phyloP scores from a whole-genome alignment of 2,888 invertebrate genomes.

The Drosophila algonquin region DNA sequence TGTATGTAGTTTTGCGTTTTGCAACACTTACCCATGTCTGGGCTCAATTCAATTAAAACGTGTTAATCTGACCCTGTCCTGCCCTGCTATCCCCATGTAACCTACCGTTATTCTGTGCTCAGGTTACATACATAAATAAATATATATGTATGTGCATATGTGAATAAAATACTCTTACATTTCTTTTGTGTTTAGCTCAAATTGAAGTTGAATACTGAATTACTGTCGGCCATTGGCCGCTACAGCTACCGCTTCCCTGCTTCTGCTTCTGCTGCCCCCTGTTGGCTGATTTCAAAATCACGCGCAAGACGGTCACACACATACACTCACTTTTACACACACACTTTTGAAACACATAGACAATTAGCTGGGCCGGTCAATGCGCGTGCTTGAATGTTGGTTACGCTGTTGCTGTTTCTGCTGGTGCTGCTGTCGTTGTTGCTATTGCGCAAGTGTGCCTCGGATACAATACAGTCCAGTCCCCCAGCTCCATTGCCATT shows the following conservation, averaged over 20 bases:
- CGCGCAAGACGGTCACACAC: slow-evolving; percentile 26
- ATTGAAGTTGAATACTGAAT: slow-evolving; percentile 47
- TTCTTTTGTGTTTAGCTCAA: slow-evolving; percentile 57
- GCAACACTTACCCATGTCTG: slow-evolving; percentile 60
- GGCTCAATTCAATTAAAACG: slow-evolving; percentile 62
- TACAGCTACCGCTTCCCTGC: neutral
- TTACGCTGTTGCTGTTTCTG: slow-evolving; percentile 38
- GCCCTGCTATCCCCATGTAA: slow-evolving; percentile 8
- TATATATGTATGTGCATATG: slow-evolving; percentile 24
- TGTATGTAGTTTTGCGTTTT: slow-evolving; percentile 39
- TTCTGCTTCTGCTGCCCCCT: slow-evolving; percentile 13
- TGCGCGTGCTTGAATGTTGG: slow-evolving; percentile 72
- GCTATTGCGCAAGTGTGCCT: slow-evolving; percentile 60
- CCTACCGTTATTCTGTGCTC: slow-evolving; percentile 28
- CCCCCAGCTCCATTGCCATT: slow-evolving; percentile 52
- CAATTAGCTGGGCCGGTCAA: slow-evolving; percentile 56
- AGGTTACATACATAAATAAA: slow-evolving; percentile 5
- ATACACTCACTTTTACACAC: slow-evolving; percentile 26
- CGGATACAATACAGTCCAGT: slow-evolving; percentile 31
- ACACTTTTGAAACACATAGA: slow-evolving; percentile 18
- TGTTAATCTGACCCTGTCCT: slow-evolving; percentile 47
- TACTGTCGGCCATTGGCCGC: slow-evolving; percentile 33
- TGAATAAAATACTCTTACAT: slow-evolving; percentile 45
- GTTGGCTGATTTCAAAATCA: slow-evolving; percentile 47
- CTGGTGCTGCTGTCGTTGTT: slow-evolving; percentile 17